phyloP scores from a whole-genome alignment of 1,140 invertebrate genomes.

The Trinorchestia longiramus region DNA sequence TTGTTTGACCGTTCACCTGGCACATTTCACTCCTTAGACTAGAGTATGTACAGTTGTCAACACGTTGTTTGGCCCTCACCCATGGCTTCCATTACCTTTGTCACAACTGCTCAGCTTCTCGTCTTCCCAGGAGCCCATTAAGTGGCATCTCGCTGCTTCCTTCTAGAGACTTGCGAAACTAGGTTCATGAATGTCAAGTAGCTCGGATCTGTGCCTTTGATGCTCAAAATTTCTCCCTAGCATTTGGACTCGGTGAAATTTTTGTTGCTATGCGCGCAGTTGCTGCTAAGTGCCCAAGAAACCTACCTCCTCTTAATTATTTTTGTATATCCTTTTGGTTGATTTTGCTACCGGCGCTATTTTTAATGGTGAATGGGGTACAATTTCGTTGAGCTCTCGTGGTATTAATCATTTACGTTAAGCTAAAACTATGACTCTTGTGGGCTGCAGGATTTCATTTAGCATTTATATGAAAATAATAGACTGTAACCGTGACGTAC shows the following conservation, averaged over 20 bases:
- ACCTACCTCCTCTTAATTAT: background rate
- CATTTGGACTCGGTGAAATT: background rate
- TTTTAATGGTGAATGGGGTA: background rate
- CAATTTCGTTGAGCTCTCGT: background rate
- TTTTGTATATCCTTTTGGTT: background rate
- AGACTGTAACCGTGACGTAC: too few relatives aligned
- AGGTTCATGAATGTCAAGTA: slow-evolving; percentile 26
- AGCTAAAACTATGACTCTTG: background rate
- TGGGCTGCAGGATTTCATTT: too few relatives aligned
- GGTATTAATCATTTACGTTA: background rate
- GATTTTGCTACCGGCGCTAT: background rate
- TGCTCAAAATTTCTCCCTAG: background rate
- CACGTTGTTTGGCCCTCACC: background rate
- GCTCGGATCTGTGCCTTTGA: background rate
- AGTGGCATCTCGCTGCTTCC: slow-evolving; percentile 1
- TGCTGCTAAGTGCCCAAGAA: background rate
- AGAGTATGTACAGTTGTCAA: background rate
- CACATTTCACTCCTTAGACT: background rate
- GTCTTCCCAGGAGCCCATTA: slow-evolving; percentile 23
- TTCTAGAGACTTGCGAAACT: background rate
- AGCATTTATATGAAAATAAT: too few relatives aligned
- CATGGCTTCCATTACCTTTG: slow-evolving; percentile 28
- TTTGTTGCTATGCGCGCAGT: background rate
- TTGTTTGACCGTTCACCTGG: background rate
- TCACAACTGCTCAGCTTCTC: slow-evolving; percentile 32